Base-by-base conservation (phyloP, 2,888 invertebrate species). In the Syrista parreyssii region DNA sequence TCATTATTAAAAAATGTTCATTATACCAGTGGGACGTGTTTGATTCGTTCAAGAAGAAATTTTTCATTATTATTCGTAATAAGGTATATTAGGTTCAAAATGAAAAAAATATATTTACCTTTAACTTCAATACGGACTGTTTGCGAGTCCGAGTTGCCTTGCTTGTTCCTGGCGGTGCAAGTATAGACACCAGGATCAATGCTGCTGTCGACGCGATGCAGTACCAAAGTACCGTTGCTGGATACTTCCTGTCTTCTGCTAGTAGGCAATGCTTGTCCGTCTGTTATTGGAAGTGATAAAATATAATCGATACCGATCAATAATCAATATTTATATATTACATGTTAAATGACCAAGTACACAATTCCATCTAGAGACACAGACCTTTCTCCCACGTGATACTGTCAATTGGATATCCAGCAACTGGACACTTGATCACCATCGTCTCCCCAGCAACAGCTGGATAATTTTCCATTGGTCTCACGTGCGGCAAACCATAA, bases 321-420 rank as follows among this genome's bases (percentile, higher is more conserved):
- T 15, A 34, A 12, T 32, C 34, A 35, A n/a, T 75, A 23, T 12
- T 36, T 12, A 35, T 55, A 6, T 9, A 23, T 55, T 55, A 23
- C 15, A 9, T 23, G 40, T 30, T 3, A 12, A 11, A 30, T 6
- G 12, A 31, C 30, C 3, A 3, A 33, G 30, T 11, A 55, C 23
- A 23, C 4, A 2, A 55, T 23, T 23, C 9, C 9, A 55, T 1
- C 0, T 4, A 55, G 15, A 9, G 2, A 68, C 35, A 88, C 93
- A 93, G 91, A 97, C 97, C 96, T 93, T 97, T 94, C 92, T 97
- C 97, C 98, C 98, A 98, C 33, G 95, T 95, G 87, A 97, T 96
- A 82, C 95, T 94, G 90, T 96, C 96, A 84, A 97, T 97, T 35
- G 97, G 97, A 92, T 96, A 97, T 68, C 97, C 97, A 78, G 97